Percentiles rank a stretch among this genome's conserved stretches.
These are phyloP conservation scores for Sussaba pulchella DNA, from an alignment of 2,888 invertebrate genomes.

Conservation along the genomic window DNA sequence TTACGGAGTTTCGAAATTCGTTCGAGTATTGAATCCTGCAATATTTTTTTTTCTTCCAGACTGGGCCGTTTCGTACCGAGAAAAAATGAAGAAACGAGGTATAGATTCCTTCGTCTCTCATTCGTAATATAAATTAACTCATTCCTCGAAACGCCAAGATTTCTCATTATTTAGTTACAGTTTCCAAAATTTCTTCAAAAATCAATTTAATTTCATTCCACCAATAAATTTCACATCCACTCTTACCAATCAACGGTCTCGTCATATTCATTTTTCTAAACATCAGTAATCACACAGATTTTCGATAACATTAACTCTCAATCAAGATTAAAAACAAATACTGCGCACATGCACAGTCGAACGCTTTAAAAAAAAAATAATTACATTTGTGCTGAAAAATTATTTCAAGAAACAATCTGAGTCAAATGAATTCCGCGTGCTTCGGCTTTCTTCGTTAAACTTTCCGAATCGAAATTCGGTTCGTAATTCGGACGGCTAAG, in stretches of 20 bases:
- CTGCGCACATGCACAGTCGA: no score
- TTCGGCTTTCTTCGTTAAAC: background rate
- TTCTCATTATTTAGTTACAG: slow-evolving; percentile 2
- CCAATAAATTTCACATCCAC: background rate
- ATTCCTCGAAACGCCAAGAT: slow-evolving; percentile 9
- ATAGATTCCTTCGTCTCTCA: slow-evolving; percentile 64
- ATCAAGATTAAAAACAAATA: no score
- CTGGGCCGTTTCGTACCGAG: slow-evolving; percentile 77
- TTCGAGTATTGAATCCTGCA: slow-evolving; percentile 70
- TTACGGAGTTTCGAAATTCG: slow-evolving; percentile 53
- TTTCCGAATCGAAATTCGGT: background rate
- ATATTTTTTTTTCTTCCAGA: slow-evolving; percentile 78
- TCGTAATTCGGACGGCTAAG: background rate
- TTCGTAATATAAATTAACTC: slow-evolving; percentile 27
- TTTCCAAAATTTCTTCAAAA: background rate
- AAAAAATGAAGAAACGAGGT: slow-evolving; percentile 79
- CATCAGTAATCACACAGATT: background rate
- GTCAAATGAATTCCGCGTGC: no score
- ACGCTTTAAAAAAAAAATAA: no score
- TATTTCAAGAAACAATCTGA: background rate
- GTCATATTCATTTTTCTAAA: background rate
- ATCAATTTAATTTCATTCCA: slow-evolving; percentile 20
- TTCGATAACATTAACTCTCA: no score
- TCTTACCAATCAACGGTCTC: background rate
- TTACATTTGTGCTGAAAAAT: background rate